Evolutionary conservation across 2,797 vertebrate species (phyloP).

Genomic region (Propithecus deckenii): DNA sequence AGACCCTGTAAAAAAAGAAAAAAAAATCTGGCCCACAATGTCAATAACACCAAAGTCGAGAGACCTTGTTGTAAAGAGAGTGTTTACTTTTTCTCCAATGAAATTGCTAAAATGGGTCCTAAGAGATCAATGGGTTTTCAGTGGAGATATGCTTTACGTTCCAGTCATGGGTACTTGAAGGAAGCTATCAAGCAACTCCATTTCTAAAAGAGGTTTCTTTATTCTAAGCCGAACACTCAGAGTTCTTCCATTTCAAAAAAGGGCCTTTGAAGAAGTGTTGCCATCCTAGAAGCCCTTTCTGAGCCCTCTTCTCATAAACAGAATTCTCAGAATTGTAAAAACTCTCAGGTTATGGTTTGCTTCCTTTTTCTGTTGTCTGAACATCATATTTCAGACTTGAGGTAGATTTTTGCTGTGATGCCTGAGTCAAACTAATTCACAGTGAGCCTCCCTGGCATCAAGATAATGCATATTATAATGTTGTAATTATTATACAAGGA

Average conservation of each 20-base stretch:
- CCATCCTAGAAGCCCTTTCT: background rate
- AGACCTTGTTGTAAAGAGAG: background rate
- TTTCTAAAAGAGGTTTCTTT: background rate
- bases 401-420: background rate
- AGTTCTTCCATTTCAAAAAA: background rate
- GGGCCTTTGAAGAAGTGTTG: background rate
- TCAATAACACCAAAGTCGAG: no score
- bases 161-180: background rate
- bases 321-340: background rate
- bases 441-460: background rate
- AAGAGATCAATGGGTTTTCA: slow-evolving; percentile 2
- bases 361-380: background rate
- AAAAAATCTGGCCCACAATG: no score
- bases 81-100: background rate
- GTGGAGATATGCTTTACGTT: background rate
- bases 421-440: background rate
- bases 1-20: no score
- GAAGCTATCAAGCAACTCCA: background rate
- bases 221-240: background rate
- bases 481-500: background rate
- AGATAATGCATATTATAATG: background rate
- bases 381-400: background rate
- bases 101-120: background rate
- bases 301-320: background rate
- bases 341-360: background rate